These are phyloP conservation scores for Myodes glareolus DNA, from an alignment of 2,113 vertebrate genomes.

Conservation along the genomic window DNA sequence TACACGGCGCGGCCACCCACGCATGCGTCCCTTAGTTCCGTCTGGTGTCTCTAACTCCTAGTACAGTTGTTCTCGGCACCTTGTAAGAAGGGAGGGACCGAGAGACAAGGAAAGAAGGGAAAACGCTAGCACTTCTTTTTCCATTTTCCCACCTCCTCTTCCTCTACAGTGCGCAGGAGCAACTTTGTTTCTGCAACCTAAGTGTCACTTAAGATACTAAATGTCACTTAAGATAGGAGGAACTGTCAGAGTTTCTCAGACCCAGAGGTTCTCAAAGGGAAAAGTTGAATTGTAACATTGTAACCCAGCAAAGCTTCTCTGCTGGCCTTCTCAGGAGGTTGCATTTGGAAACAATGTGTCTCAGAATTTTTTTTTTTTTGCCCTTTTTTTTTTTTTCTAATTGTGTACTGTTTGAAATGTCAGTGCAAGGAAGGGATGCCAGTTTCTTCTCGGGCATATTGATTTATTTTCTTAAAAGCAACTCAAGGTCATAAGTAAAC, in stretches of 20 bases:
- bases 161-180: not conserved
- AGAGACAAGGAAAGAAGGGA: not conserved
- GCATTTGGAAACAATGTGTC: conserved; percentile 65
- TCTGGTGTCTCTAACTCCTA: not conserved
- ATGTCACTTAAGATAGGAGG: not conserved
- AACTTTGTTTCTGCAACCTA: conserved; percentile 14
- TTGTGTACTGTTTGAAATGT: conserved; percentile 48
- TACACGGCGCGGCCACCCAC: no score
- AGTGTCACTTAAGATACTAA: not conserved
- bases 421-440: not conserved
- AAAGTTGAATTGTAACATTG: conserved; percentile 26
- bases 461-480: conserved; percentile 60
- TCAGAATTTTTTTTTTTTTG: not conserved
- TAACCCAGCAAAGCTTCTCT: not conserved
- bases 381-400: conserved; percentile 20
- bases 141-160: not conserved
- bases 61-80: not conserved
- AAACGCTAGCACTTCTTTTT: not conserved
- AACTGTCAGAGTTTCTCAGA: not conserved
- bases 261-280: not conserved
- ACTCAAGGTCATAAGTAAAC: conserved; percentile 53
- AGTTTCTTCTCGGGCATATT: conserved; percentile 6
- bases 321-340: not conserved
- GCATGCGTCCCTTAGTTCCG: not conserved
- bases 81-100: not conserved